These are phyloP conservation scores for Plagiodera versicolora DNA, from an alignment of 2,888 invertebrate species.

Conservation along the genomic window DNA sequence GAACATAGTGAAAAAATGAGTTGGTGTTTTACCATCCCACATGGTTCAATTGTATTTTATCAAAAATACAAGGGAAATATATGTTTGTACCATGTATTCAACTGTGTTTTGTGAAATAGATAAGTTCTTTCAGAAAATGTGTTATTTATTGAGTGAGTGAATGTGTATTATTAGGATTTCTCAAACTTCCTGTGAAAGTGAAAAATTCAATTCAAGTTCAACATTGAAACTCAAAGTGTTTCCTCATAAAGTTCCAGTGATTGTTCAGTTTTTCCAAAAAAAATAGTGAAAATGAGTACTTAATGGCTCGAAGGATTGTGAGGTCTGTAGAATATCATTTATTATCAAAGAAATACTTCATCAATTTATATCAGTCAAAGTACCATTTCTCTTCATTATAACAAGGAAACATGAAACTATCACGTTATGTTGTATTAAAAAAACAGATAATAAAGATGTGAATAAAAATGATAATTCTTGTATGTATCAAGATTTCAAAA, in stretches of 20 bases:
- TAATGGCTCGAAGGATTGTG: background rate
- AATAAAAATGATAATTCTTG: too few relatives aligned
- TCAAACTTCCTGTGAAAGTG: background rate
- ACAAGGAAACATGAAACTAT: too few relatives aligned
- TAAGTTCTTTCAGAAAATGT: constrained; percentile 37
- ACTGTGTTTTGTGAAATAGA: constrained; percentile 40
- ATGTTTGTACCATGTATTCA: constrained; percentile 26
- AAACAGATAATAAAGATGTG: too few relatives aligned
- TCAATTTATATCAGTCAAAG: too few relatives aligned
- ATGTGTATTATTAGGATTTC: constrained; percentile 7
- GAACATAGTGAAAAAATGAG: constrained; percentile 40
- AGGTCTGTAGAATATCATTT: background rate
- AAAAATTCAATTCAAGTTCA: background rate
- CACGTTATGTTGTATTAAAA: too few relatives aligned
- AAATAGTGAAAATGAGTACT: background rate
- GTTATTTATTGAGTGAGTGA: constrained; percentile 27
- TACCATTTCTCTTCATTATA: too few relatives aligned
- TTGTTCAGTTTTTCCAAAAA: background rate
- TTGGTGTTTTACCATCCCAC: constrained; percentile 25
- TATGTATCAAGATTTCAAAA: too few relatives aligned
- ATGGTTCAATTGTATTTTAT: constrained; percentile 31
- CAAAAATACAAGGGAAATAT: constrained; percentile 20
- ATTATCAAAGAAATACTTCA: too few relatives aligned
- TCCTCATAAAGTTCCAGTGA: background rate
- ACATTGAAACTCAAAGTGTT: background rate